Conservation (phyloP, 1,140 invertebrate species). For the Philopotamus ludificatus region DNA sequence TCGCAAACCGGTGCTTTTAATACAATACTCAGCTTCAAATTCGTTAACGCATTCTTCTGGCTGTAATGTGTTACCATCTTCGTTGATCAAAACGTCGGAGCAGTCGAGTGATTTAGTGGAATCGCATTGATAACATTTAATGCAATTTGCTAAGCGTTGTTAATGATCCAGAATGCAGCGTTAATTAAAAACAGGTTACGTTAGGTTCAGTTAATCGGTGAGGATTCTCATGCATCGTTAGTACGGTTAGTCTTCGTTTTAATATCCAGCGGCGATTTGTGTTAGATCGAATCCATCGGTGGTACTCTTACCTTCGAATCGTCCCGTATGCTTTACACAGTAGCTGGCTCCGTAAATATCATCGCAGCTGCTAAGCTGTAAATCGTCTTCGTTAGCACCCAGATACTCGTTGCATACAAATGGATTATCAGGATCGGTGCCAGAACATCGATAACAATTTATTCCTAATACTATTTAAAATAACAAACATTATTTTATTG, state of each 20-base stretch:
- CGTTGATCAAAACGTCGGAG: slow-evolving; percentile 68
- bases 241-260: no score
- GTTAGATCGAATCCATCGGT: not conserved
- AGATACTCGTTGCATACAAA: slow-evolving; percentile 89
- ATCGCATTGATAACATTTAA: slow-evolving; percentile 83
- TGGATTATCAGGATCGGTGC: slow-evolving; percentile 72
- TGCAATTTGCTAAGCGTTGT: slow-evolving; percentile 51
- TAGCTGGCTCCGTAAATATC: slow-evolving; percentile 80
- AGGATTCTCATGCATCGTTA: no score
- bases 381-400: slow-evolving; percentile 63
- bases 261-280: slow-evolving; percentile 4
- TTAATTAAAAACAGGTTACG: slow-evolving; percentile 19
- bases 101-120: slow-evolving; percentile 72
- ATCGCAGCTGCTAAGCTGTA: slow-evolving; percentile 71
- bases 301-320: slow-evolving; percentile 77
- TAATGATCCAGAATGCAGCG: slow-evolving; percentile 29
- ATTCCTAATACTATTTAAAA: slow-evolving; percentile 60
- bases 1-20: slow-evolving; percentile 72
- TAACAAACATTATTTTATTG: not conserved
- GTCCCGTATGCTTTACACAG: slow-evolving; percentile 92
- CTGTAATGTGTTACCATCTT: slow-evolving; percentile 58
- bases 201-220: no score
- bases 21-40: slow-evolving; percentile 79
- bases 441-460: slow-evolving; percentile 87
- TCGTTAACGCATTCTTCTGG: slow-evolving; percentile 71